Evolutionary conservation across 2,888 invertebrate genomes (phyloP).

Genomic region (Sphaerophoria taeniata): DNA sequence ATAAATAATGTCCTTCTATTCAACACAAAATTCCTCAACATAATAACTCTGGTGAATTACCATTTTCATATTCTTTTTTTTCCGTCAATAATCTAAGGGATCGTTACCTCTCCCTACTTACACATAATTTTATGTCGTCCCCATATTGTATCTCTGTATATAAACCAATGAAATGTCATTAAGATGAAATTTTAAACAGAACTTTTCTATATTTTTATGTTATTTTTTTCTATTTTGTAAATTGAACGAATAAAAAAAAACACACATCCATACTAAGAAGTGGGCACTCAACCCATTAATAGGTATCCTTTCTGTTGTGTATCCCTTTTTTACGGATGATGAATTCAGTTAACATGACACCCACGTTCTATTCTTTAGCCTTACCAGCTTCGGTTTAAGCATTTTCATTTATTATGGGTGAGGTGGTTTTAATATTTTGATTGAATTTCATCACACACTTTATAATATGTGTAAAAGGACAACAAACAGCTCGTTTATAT

Average conservation of each 20-base stretch:
- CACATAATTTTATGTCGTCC: neutral
- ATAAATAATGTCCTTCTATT: slow-evolving; percentile 12
- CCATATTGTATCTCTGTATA: neutral
- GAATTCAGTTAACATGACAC: slow-evolving; percentile 26
- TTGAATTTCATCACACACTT: slow-evolving; percentile 68
- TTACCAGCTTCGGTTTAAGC: neutral
- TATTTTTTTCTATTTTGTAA: neutral
- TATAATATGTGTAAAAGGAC: slow-evolving; percentile 40
- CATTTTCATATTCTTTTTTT: too few relatives aligned
- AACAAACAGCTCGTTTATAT: slow-evolving; percentile 35
- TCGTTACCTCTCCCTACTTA: neutral
- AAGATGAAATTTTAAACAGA: slow-evolving; percentile 38
- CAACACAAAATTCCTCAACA: neutral
- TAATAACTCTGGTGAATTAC: neutral
- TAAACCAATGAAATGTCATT: slow-evolving; percentile 19
- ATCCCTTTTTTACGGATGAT: slow-evolving; percentile 9
- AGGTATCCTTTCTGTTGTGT: slow-evolving; percentile 9
- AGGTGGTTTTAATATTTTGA: slow-evolving; percentile 61
- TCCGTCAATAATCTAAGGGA: too few relatives aligned
- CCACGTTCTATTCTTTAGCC: slow-evolving; percentile 2
- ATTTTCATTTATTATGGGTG: slow-evolving; percentile 19
- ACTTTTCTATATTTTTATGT: neutral
- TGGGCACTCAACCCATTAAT: neutral
- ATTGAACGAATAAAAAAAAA: neutral
- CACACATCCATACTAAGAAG: neutral